Conservation (phyloP, 1,140 invertebrate species). For the Rhyacophila brunnea region DNA sequence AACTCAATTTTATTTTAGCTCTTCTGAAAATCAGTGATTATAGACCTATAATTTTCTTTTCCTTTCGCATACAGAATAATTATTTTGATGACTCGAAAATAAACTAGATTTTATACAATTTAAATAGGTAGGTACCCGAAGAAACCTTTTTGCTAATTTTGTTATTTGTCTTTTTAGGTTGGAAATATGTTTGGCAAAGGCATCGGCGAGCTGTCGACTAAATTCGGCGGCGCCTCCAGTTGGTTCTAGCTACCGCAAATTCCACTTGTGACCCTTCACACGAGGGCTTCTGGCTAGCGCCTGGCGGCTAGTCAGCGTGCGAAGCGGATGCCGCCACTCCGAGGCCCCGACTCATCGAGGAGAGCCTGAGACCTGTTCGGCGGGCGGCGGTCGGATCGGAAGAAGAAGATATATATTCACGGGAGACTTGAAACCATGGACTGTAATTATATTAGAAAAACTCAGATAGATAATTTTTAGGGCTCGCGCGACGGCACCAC, state of each 20-base stretch:
- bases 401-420: conserved; percentile 4
- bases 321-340: background rate
- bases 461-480: background rate
- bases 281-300: background rate
- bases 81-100: no score
- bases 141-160: no score
- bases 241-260: conserved; percentile 60
- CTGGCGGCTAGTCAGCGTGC: background rate
- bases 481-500: background rate
- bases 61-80: no score
- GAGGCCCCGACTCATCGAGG: background rate
- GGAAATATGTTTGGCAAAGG: conserved; percentile 82
- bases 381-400: background rate
- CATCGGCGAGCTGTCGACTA: conserved; percentile 77
- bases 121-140: no score
- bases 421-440: conserved; percentile 5
- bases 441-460: background rate
- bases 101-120: no score
- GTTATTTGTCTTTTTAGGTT: conserved; percentile 48
- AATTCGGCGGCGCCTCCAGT: conserved; percentile 66
- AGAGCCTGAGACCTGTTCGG: background rate
- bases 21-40: no score
- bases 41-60: no score
- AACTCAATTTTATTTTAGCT: no score
- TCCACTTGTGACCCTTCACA: background rate